phyloP scores from a whole-genome alignment of 1,140 invertebrate genomes.

The Stegodyphus dumicola region DNA sequence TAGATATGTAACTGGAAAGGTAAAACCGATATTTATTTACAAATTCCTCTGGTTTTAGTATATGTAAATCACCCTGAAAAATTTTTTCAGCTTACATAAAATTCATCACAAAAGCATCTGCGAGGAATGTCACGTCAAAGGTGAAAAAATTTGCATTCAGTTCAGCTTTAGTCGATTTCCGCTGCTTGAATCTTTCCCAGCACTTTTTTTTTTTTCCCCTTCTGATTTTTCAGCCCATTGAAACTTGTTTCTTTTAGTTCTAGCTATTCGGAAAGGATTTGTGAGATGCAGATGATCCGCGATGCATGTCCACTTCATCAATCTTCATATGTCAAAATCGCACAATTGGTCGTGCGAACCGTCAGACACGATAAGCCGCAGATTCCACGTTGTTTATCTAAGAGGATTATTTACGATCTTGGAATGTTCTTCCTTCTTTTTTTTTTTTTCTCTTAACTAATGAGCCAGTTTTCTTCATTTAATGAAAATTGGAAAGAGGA shows the following conservation, averaged over 20 bases:
- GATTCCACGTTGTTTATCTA: slow-evolving; percentile 35
- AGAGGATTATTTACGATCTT: neutral
- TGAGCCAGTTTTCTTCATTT: no score
- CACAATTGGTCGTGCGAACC: slow-evolving; percentile 25
- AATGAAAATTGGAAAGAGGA: no score
- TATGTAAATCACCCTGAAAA: no score
- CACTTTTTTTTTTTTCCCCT: neutral
- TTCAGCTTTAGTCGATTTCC: neutral
- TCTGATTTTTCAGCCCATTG: neutral
- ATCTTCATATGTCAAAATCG: slow-evolving; percentile 33
- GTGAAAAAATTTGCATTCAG: neutral
- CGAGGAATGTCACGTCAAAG: neutral
- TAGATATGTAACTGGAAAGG: no score
- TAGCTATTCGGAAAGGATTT: neutral
- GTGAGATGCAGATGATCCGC: neutral
- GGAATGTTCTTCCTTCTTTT: no score
- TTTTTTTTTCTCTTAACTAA: no score
- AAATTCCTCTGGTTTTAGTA: no score
- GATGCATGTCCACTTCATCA: slow-evolving; percentile 6
- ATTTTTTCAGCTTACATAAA: no score
- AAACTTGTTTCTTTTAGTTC: neutral
- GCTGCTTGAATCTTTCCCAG: neutral
- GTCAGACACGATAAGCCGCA: slow-evolving; percentile 16
- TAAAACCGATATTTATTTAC: no score
- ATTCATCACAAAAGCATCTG: no score